These are phyloP conservation scores for Drosophila antonietae DNA, from an alignment of 2,888 invertebrate species.

Conservation along the genomic window DNA sequence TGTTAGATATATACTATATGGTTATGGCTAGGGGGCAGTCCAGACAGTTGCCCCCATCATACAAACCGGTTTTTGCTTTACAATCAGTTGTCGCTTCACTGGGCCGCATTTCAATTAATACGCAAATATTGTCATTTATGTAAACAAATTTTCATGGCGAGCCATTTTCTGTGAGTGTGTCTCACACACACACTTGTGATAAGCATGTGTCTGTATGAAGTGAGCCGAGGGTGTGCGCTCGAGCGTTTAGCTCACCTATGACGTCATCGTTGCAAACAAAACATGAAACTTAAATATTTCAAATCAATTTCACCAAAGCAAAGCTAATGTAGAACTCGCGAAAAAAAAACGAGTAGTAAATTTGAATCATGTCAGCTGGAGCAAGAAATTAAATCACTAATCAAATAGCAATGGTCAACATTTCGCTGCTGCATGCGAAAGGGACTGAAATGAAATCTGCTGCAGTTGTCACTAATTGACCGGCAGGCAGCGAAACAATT, in stretches of 20 bases:
- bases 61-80: constrained; percentile 42
- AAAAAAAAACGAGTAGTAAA: neutral
- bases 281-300: constrained; percentile 29
- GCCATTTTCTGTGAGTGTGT: constrained; percentile 20
- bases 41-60: constrained; percentile 13
- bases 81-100: constrained; percentile 37
- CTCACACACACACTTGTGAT: constrained; percentile 8
- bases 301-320: constrained; percentile 18
- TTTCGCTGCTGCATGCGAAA: neutral
- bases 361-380: constrained; percentile 30
- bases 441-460: constrained; percentile 35
- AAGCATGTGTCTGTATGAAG: constrained; percentile 14
- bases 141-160: constrained; percentile 52
- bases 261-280: constrained; percentile 40
- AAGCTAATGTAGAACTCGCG: constrained; percentile 15
- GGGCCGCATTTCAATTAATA: constrained; percentile 66
- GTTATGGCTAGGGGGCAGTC: neutral
- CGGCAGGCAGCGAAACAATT: constrained; percentile 31
- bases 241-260: constrained; percentile 33
- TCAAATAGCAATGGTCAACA: neutral
- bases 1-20: neutral
- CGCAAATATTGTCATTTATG: constrained; percentile 69
- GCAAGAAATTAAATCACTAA: constrained; percentile 11
- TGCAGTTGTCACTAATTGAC: constrained; percentile 50
- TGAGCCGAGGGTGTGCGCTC: constrained; percentile 41